Base-by-base conservation (phyloP, 2,888 invertebrate species). In the Hydraecia micacea region DNA sequence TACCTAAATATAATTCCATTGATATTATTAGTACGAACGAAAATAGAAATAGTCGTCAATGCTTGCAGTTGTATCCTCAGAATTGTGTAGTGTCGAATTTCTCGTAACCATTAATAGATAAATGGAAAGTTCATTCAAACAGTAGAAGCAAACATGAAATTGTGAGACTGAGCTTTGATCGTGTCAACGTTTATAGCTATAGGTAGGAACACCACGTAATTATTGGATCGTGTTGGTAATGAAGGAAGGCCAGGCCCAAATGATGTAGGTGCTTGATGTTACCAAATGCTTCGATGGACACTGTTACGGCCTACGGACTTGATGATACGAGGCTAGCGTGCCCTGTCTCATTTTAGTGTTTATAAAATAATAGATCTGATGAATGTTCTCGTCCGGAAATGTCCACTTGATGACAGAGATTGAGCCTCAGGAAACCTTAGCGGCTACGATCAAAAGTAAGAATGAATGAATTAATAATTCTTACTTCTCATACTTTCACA, bases 91-190 rank as follows among this genome's bases (percentile, higher is more conserved):
- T 79, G 36, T 69, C 39, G 55, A 55, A 69, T 80, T 79, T 80
- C 11, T 72, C 21, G n/a, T 65, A 81, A 69, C 60, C n/a, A 65
- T 46, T 49, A 42, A 73, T 63, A 63, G 63, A 36, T 67, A 75
- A 70, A 69, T 78, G 70, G 68, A 69, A 72, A 80, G 55, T 70
- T 76, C 42, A 71, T 83, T 81, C 42, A 66, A 69, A 76, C 71
- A 79, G 74, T 74, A 85, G 65, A 69, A 65, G 76, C 68, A 83
- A 66, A 72, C 65, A 79, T 83, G 66, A 78, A 87, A 84, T 73
- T 87, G 83, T 87, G 88, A 88, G 89, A 88, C 88, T 88, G 88
- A 88, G 83, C 81, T 86, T 86, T 84, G 82, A 79, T 85, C 77
- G 88, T 88, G 88, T 87, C 85, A 86, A 83, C 79, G 85, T 52